Percentiles rank a stretch among this genome's conserved stretches.
These are phyloP conservation scores for Pluvianellus socialis DNA, from an alignment of 2,113 vertebrate genomes.

Conservation along the genomic window DNA sequence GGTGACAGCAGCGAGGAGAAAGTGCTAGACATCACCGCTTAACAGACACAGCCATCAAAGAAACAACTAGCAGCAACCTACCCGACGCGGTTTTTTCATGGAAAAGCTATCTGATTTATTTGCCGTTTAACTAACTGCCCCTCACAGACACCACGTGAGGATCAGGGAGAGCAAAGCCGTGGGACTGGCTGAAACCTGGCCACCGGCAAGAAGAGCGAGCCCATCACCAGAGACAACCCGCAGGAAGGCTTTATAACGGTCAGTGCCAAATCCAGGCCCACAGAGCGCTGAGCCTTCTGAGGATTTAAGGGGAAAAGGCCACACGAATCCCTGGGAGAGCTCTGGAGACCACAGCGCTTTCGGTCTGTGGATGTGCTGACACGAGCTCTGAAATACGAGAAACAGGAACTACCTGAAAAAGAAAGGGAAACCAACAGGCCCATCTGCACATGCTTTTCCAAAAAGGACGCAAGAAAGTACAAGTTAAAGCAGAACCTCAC, in stretches of 20 bases:
- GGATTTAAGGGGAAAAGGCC: not conserved
- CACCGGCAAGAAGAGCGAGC: not conserved
- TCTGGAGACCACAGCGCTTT: not conserved
- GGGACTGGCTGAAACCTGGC: not conserved
- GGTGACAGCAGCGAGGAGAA: constrained; percentile 5
- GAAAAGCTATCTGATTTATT: not conserved
- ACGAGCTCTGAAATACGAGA: not conserved
- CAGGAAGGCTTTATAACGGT: not conserved
- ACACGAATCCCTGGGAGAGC: not conserved
- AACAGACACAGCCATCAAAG: not conserved
- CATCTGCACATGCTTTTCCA: not conserved
- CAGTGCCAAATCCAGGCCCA: not conserved
- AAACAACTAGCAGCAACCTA: constrained; percentile 27
- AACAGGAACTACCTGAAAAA: not conserved
- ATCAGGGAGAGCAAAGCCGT: not conserved
- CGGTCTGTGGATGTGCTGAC: not conserved
- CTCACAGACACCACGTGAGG: not conserved
- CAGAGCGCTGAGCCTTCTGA: not conserved
- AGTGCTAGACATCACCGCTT: constrained; percentile 21
- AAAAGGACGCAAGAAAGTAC: not conserved
- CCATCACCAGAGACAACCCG: not conserved
- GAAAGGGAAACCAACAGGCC: not conserved
- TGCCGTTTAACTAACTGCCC: not conserved
- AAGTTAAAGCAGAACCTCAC: not conserved
- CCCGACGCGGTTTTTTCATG: not conserved